Base-by-base conservation (phyloP, 2,888 invertebrate genomes). In the Stratiomys singularior region DNA sequence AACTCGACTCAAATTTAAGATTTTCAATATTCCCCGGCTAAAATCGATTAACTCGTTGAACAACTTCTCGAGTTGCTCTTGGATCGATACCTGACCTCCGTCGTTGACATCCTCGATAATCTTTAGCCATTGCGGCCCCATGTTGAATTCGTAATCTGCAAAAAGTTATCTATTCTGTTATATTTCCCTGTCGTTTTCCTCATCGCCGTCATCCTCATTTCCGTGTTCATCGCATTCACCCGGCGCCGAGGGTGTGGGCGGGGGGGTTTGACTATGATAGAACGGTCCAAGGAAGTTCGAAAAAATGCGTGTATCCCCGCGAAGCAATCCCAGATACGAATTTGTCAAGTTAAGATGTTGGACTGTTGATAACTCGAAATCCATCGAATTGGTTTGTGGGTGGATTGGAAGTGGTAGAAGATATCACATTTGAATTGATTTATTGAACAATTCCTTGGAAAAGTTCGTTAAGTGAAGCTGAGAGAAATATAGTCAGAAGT, bases 341-440 rank as follows among this genome's bases (percentile, higher is more conserved):
- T 52, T 52, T 52, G 52, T 52, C 52, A 52, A 18, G 52, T 18
- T n/a, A 52, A 52, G 52, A 52, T 52, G 52, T 52, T 52, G 15
- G 52, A 18, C 52, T 18, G n/a, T 15, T n/a, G 52, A 52, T 52
- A 52, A 52, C 4, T 52, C 4, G 15, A 52, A 52, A 18, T 52
- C 15, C 15, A 37, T 37, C 37, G 37, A 37, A 37, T 37, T 37
- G 37, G 37, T 37, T 37, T 37, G 37, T 37, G 37, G 37, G 37
- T 37, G 37, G 52, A 52, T 13, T 18, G 52, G 52, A 5, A 13
- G 52, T 13, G 52, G 52, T 52, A 15, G 52, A 52, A 52, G 52
- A 52, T n/a, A 52, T 52, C 52, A 52, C 52, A 52, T 52, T 52
- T 52, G 52, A 52, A 52, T 52, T 52, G 52, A 52, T 52, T 52